A percentile compares a stretch with the other conserved stretches of the same genome.
Evolutionary conservation across 2,888 invertebrate species (phyloP).

Genomic region (Eupsilia transversa): DNA sequence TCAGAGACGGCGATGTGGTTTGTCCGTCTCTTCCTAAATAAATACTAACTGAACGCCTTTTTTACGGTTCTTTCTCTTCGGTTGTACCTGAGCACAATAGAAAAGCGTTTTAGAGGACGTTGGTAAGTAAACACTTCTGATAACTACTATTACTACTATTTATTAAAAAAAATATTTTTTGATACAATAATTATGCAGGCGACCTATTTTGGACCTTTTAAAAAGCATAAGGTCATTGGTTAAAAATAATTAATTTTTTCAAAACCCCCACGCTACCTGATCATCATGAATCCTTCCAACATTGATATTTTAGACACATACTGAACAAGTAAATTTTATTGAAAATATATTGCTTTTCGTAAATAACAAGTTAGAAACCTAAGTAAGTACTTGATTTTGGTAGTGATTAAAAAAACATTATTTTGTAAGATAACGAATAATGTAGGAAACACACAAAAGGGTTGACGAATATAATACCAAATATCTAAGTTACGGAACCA

Average conservation of each 20-base stretch:
- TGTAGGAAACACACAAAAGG: background rate
- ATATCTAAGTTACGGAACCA: background rate
- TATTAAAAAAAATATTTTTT: background rate
- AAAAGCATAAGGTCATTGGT: background rate
- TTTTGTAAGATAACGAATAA: background rate
- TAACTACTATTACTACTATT: background rate
- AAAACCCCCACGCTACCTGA: background rate
- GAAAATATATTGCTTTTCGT: constrained; percentile 52
- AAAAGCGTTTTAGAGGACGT: constrained; percentile 18
- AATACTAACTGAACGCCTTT: constrained; percentile 20
- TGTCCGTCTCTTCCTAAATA: constrained; percentile 36
- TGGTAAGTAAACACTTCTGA: background rate
- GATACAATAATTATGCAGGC: background rate
- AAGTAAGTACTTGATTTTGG: background rate
- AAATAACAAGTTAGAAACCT: background rate
- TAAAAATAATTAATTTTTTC: background rate
- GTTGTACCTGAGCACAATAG: constrained; percentile 71
- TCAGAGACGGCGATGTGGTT: constrained; percentile 6
- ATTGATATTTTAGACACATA: background rate
- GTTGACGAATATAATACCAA: background rate
- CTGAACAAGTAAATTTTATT: background rate
- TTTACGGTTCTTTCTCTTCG: constrained; percentile 54
- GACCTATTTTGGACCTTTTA: background rate
- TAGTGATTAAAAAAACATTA: background rate
- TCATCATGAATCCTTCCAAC: background rate